phyloP scores from a whole-genome alignment of 2,797 vertebrate species.

The Gallinago stenura region DNA sequence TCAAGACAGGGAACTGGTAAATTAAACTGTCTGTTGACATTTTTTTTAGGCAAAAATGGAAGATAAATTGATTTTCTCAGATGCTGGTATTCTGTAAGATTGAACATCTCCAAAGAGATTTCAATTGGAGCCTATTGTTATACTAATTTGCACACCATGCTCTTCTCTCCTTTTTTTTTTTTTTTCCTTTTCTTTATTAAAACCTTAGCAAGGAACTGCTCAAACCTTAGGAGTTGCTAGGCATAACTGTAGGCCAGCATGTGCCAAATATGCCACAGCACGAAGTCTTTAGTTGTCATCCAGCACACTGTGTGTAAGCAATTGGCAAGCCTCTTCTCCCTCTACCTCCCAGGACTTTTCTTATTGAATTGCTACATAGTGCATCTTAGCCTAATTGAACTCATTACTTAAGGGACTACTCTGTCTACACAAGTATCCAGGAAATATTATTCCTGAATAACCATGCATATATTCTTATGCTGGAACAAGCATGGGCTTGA shows the following conservation, averaged over 20 bases:
- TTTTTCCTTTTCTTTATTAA: neutral
- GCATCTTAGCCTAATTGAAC: conserved; percentile 62
- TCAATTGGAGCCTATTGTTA: conserved; percentile 2
- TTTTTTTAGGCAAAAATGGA: conserved; percentile 29
- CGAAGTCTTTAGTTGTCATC: conserved; percentile 28
- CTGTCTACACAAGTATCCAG: conserved; percentile 28
- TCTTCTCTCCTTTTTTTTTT: neutral
- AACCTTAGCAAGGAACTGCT: conserved; percentile 10
- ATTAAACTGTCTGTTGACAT: neutral
- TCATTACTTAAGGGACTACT: conserved; percentile 58
- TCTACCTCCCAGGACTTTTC: conserved; percentile 47
- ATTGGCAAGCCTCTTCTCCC: conserved; percentile 26
- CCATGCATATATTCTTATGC: neutral
- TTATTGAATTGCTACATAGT: conserved; percentile 56
- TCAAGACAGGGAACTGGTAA: conserved; percentile 4
- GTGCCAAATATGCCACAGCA: conserved; percentile 57
- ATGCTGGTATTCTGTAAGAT: neutral
- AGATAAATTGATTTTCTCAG: conserved; percentile 32
- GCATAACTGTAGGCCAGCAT: conserved; percentile 31
- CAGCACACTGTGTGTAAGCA: conserved; percentile 34
- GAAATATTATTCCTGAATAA: conserved; percentile 46
- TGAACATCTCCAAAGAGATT: conserved; percentile 27
- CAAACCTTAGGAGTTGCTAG: conserved; percentile 21
- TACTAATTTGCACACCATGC: conserved; percentile 25
- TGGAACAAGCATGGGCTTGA: neutral